phyloP scores from a whole-genome alignment of 2,888 invertebrate genomes.

The Poecilus cupreus region DNA sequence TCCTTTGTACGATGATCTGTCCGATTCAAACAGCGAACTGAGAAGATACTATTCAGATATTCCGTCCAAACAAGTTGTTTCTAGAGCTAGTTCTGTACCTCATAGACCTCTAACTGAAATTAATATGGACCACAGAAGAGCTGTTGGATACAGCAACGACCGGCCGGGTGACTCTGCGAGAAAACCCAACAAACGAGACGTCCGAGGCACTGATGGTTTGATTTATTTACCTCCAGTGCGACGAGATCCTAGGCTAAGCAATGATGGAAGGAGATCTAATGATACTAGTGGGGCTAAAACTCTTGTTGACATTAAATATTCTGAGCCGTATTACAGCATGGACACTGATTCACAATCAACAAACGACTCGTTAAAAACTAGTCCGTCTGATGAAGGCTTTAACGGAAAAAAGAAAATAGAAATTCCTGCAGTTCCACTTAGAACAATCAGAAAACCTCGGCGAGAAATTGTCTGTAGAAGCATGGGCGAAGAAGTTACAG shows the following conservation, averaged over 20 bases:
- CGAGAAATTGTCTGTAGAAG: slow-evolving; percentile 70
- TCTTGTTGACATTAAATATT: slow-evolving; percentile 40
- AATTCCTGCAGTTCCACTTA: slow-evolving; percentile 73
- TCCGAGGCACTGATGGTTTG: slow-evolving; percentile 68
- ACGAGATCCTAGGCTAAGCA: slow-evolving; percentile 64
- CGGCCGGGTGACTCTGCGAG: slow-evolving; percentile 1
- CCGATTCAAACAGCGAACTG: slow-evolving; percentile 60
- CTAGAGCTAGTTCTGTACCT: slow-evolving; percentile 41
- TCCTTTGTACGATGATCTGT: slow-evolving; percentile 63
- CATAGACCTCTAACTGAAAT: slow-evolving; percentile 38
- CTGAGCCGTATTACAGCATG: slow-evolving; percentile 16
- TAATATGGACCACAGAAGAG: slow-evolving; percentile 29
- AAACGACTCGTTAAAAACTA: background rate
- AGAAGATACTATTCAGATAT: slow-evolving; percentile 53
- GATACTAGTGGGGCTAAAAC: slow-evolving; percentile 26
- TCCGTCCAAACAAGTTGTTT: slow-evolving; percentile 46
- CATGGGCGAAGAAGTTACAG: slow-evolving; percentile 75
- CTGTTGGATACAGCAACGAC: background rate
- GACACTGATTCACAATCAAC: slow-evolving; percentile 1
- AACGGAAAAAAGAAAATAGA: slow-evolving; percentile 31
- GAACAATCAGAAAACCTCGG: slow-evolving; percentile 70
- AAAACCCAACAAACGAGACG: slow-evolving; percentile 49
- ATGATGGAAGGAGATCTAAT: slow-evolving; percentile 4
- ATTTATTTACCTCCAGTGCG: slow-evolving; percentile 76
- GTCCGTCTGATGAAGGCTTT: background rate